Percentiles rank a stretch among this genome's conserved stretches.
These are phyloP conservation scores for Euclidia mi DNA, from an alignment of 2,888 invertebrate genomes.

Conservation along the genomic window DNA sequence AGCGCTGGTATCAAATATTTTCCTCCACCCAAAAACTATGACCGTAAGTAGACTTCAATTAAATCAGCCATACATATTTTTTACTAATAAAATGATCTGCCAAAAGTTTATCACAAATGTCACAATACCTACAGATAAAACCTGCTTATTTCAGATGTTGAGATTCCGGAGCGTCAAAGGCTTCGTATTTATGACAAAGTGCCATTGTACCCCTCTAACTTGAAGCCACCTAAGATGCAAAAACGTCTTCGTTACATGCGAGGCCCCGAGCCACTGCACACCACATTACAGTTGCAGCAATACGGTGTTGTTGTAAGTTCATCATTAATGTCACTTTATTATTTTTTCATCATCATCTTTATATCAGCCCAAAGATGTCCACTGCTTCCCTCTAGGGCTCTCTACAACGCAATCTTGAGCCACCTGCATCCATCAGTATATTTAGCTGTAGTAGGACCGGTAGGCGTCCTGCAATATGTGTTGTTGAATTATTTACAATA, in stretches of 20 bases:
- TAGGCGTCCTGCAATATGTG: too few relatives aligned
- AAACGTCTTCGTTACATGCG: conserved; percentile 96
- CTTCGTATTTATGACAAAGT: conserved; percentile 93
- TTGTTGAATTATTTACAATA: too few relatives aligned
- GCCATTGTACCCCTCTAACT: conserved; percentile 91
- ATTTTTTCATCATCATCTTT: too few relatives aligned
- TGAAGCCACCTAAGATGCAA: conserved; percentile 95
- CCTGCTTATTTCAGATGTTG: conserved; percentile 89
- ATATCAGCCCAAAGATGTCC: too few relatives aligned
- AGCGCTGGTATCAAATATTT: conserved; percentile 92
- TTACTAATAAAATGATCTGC: too few relatives aligned
- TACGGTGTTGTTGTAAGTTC: conserved; percentile 97
- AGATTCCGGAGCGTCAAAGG: conserved; percentile 93
- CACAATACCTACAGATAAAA: not conserved
- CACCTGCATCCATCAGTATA: too few relatives aligned
- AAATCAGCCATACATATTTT: too few relatives aligned
- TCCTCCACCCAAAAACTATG: conserved; percentile 92
- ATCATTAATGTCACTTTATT: too few relatives aligned
- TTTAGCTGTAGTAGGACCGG: too few relatives aligned
- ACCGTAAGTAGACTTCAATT: conserved; percentile 86
- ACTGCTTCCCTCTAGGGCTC: too few relatives aligned
- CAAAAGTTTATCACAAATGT: too few relatives aligned
- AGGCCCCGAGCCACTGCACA: conserved; percentile 97
- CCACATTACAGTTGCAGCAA: conserved; percentile 96
- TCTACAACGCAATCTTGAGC: too few relatives aligned